Evolutionary conservation across 2,888 invertebrate genomes (phyloP), one percentile per base, ranked within the genome.

Genomic region (Amiota communis): DNA sequence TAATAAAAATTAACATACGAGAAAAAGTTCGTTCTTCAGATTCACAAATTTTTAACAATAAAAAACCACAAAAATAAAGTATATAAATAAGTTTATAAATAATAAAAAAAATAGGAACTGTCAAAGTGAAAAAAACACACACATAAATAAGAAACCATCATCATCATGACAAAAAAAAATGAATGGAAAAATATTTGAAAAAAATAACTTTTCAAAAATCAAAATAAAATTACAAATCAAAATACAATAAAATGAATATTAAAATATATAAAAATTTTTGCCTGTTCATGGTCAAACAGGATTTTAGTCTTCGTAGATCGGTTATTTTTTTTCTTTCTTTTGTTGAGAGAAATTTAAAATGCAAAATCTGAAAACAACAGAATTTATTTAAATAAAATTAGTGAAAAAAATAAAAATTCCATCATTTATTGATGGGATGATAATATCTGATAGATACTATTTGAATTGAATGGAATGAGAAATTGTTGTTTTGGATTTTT

Each of bases 241-340:
- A 78, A 80, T 80, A 79, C 78, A 77, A 81, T 79, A 82, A 53
- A 23, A 2, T 23, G 23, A 23, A 23, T n/a, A 57, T 11, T 57
- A 17, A 57, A 57, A 57, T 57, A 57, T 17, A 57, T 57, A 11
- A 4, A 57, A 57, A 57, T 57, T 17, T n/a, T 75, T 80, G 82
- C 77, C 78, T 80, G 72, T 64, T 81, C 79, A 82, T 76, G 78
- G 76, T 53, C 77, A 75, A 81, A 81, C 81, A 80, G 83, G 81
- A 83, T 79, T 72, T 73, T 74, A 65, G 17, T 72, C 23, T 23
- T 23, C 1, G 23, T 23, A 23, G 23, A 23, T 23, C 23, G 23
- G 1, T 23, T 23, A 23, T 23, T 23, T 23, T 23, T 23, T 23
- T 57, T 72, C 20, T 70, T 71, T 15, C 36, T 57, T 36, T 53